phyloP scores from a whole-genome alignment of 2,113 vertebrate genomes.

The Seriola quinqueradiata region DNA sequence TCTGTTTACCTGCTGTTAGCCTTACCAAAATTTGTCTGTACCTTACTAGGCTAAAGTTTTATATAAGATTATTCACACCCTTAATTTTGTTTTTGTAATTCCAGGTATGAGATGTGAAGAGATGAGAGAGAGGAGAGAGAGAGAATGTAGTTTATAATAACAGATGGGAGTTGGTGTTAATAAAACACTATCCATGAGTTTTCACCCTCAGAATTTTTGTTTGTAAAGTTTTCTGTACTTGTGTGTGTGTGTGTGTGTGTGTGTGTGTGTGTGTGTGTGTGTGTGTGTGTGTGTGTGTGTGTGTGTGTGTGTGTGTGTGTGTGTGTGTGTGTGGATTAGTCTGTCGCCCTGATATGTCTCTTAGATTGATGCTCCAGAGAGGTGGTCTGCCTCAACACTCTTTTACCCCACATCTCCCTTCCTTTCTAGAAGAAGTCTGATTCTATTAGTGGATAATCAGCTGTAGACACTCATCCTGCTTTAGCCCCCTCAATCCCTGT shows the following conservation, averaged over 20 bases:
- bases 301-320: too few species aligned
- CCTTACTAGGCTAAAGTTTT: neutral
- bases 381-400: neutral
- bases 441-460: conserved; percentile 37
- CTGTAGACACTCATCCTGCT: neutral
- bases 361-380: conserved; percentile 24
- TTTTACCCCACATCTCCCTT: too few species aligned
- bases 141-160: neutral
- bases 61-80: neutral
- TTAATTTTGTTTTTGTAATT: neutral
- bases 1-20: neutral
- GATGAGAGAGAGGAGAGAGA: too few species aligned
- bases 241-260: neutral
- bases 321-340: neutral
- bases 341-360: neutral
- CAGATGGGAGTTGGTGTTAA: neutral
- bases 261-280: neutral
- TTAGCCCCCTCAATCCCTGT: neutral
- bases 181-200: neutral
- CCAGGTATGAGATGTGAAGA: conserved; percentile 2
- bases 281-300: neutral
- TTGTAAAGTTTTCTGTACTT: neutral
- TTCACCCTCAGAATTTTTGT: neutral
- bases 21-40: neutral
- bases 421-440: neutral